Evolutionary conservation across 2,797 vertebrate species (phyloP).

Genomic region (Chaetophractus vellerosus): DNA sequence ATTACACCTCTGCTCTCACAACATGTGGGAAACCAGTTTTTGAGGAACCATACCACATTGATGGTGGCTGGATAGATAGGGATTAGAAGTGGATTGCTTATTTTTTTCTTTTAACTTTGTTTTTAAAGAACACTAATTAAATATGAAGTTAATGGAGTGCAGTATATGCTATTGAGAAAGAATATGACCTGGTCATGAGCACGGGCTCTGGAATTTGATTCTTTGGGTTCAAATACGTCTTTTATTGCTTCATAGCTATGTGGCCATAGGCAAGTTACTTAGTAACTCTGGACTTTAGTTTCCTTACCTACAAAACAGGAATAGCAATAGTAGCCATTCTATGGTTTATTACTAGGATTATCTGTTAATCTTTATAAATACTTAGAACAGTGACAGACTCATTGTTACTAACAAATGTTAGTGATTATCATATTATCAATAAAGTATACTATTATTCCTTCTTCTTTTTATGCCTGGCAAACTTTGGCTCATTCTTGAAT

Average conservation of each 20-base stretch:
- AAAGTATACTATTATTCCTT: background rate
- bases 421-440: background rate
- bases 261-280: background rate
- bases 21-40: background rate
- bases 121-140: background rate
- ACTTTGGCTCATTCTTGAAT: background rate
- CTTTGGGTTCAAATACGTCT: background rate
- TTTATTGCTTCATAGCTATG: background rate
- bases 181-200: background rate
- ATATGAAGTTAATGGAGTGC: background rate
- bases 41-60: background rate
- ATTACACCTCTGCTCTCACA: background rate
- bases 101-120: background rate
- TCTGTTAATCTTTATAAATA: conserved; percentile 17
- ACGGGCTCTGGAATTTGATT: background rate
- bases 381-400: background rate
- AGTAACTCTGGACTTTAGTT: conserved; percentile 15
- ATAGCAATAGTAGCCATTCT: background rate
- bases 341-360: conserved; percentile 2
- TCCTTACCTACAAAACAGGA: conserved; percentile 16
- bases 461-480: background rate
- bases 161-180: background rate
- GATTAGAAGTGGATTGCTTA: background rate
- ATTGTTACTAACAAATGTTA: background rate
- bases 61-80: background rate